A percentile compares a stretch with the other conserved stretches of the same genome.
Conservation (phyloP, 2,113 vertebrate species). For the Percina caprodes region DNA sequence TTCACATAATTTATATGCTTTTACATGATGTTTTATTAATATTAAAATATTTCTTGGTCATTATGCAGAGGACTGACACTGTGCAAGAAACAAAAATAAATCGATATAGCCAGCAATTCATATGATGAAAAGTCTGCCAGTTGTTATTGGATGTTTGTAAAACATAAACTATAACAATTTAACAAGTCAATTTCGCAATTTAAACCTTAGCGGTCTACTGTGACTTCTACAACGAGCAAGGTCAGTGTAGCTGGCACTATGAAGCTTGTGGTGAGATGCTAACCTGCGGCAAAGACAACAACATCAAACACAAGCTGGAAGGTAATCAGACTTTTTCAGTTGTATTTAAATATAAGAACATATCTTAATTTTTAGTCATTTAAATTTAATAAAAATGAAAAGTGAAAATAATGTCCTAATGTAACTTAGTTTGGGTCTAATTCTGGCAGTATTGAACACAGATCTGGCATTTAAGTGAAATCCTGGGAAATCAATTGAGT, state of each 20-base stretch:
- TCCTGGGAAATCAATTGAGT: not conserved
- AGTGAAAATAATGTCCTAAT: not conserved
- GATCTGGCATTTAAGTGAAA: not conserved
- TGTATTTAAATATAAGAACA: not conserved
- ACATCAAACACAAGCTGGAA: slow-evolving; percentile 85
- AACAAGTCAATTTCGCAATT: too few relatives aligned
- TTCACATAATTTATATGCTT: not conserved
- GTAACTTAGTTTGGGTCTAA: not conserved
- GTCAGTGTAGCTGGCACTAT: slow-evolving; percentile 88
- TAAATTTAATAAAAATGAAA: not conserved
- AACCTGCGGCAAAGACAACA: slow-evolving; percentile 82
- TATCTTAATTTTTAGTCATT: not conserved
- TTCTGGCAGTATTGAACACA: not conserved
- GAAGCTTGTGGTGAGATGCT: slow-evolving; percentile 85
- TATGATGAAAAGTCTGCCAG: not conserved
- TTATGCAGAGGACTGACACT: not conserved
- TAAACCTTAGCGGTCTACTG: slow-evolving; percentile 86
- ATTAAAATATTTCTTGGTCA: not conserved
- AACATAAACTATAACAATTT: not conserved
- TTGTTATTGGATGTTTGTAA: not conserved
- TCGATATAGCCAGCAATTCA: not conserved
- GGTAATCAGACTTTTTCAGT: slow-evolving; percentile 70
- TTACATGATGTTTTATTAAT: not conserved
- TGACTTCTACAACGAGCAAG: slow-evolving; percentile 88
- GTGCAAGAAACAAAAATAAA: not conserved